phyloP scores from a whole-genome alignment of 1,140 invertebrate species.

The Dolichoris vasculosae region DNA sequence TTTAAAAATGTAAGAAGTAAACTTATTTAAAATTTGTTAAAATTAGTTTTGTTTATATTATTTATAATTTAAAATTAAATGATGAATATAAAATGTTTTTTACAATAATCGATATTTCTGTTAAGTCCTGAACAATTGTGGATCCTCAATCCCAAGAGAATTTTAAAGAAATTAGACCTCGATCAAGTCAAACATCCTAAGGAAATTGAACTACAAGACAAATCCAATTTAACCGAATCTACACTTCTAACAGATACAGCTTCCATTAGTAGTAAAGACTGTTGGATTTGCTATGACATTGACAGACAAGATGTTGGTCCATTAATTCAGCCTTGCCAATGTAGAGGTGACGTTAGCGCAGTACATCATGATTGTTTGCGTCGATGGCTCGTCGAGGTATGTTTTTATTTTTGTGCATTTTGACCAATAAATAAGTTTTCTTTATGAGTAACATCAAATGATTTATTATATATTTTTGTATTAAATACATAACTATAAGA shows the following conservation, averaged over 20 bases:
- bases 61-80: neutral
- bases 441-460: too few species aligned
- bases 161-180: constrained; percentile 81
- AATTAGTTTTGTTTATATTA: neutral
- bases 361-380: constrained; percentile 95
- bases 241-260: constrained; percentile 60
- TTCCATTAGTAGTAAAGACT: constrained; percentile 79
- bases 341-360: constrained; percentile 90
- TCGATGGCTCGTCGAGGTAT: constrained; percentile 88
- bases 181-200: constrained; percentile 68
- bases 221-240: constrained; percentile 59
- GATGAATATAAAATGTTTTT: neutral
- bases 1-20: neutral
- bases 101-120: constrained; percentile 14
- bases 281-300: constrained; percentile 95
- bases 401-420: neutral
- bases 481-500: too few species aligned
- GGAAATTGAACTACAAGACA: constrained; percentile 77
- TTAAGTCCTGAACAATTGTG: constrained; percentile 91
- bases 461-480: too few species aligned
- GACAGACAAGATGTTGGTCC: constrained; percentile 84
- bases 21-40: neutral
- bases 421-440: too few species aligned
- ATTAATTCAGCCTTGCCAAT: constrained; percentile 91
- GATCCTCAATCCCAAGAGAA: constrained; percentile 92